A percentile compares a stretch with the other conserved stretches of the same genome.
phyloP scores from a whole-genome alignment of 2,113 vertebrate species.

The Antechinus flavipes region DNA sequence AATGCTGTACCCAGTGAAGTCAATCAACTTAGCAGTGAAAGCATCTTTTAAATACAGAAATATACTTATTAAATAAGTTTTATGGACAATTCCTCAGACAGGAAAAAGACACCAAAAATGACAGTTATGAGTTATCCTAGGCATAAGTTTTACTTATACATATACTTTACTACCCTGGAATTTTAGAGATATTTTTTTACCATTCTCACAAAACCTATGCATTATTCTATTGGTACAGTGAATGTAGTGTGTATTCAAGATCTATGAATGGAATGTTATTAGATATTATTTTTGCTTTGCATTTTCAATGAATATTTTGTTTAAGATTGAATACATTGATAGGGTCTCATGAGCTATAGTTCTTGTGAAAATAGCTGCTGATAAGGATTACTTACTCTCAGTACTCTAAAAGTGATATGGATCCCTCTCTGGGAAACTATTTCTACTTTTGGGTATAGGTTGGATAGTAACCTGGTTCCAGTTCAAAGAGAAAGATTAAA shows the following conservation, averaged over 20 bases:
- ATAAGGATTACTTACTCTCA: background rate
- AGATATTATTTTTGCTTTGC: background rate
- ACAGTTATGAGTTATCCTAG: background rate
- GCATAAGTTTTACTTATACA: background rate
- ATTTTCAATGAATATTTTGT: background rate
- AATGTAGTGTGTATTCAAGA: background rate
- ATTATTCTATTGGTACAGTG: background rate
- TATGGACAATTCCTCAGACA: background rate
- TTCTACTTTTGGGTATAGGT: background rate
- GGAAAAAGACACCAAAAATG: background rate
- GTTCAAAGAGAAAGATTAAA: background rate
- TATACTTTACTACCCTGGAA: background rate
- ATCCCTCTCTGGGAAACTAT: background rate
- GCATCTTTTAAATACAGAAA: background rate
- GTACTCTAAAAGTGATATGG: background rate
- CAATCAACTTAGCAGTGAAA: background rate
- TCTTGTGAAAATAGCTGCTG: background rate
- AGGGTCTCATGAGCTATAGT: background rate
- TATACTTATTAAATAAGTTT: background rate
- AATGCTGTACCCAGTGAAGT: background rate
- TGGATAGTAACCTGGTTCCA: background rate
- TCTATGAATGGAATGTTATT: background rate
- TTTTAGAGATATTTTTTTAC: background rate
- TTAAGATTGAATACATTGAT: background rate
- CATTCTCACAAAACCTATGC: background rate